Base-by-base conservation (phyloP, 2,888 invertebrate genomes). In the Sminthurinus aureus region DNA sequence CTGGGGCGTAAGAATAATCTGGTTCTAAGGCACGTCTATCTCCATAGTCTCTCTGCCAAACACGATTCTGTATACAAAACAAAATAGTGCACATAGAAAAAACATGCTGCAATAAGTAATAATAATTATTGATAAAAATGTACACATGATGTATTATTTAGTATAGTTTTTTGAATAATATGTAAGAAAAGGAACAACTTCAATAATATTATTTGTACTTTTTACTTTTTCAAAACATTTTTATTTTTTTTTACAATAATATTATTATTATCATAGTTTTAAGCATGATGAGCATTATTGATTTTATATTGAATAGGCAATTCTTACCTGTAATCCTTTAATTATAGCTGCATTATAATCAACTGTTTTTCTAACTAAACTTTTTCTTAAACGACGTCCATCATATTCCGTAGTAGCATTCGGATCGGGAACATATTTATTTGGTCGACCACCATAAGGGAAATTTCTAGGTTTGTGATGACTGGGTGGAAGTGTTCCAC, bases 311-410 rank as follows among this genome's bases (percentile, higher is more conserved):
- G 51, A 52, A 9, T 13, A 52, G 51, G 13, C 51, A 89, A n/a
- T n/a, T n/a, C 90, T 91, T 91, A 95, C 96, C 93, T 98, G 96
- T 89, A 99, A 91, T 89, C 95, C 95, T 91, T 95, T 96, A 85
- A 98, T 95, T 89, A 98, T 95, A 66, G 98, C 94, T 24, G 98
- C 95, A 92, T 98, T 98, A 91, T 98, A 98, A 92, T 99, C 99
- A 82, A 99, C 98, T 58, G 98, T 99, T 92, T 98, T 98, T 89
- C 98, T 93, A 94, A 98, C 97, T 87, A 98, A 96, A 88, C 98
- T 97, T 92, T 98, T 98, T 89, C 98, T 92, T 89, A 98, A 93
- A 87, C 98, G 93, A 92, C 98, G 98, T 84, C 98, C 98, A 92
- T 98, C 98, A 90, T 97, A 98, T 91, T 97, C 97, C 18, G 90